Conservation (phyloP, 1,140 invertebrate species). For the Acromyrmex charruanus region DNA sequence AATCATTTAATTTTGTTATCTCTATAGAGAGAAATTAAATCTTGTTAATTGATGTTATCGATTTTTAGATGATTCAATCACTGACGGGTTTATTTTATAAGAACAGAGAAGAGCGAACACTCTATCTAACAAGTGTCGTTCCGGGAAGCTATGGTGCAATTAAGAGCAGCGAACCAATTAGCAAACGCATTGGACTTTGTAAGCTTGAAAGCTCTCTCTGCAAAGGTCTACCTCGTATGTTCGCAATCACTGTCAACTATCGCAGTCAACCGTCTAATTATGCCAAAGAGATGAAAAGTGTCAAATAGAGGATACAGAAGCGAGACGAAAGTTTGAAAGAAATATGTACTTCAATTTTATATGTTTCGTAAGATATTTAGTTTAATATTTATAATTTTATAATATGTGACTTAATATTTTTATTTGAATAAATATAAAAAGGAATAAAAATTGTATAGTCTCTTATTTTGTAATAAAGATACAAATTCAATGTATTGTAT, state of each 20-base stretch:
- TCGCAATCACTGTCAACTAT: constrained; percentile 47
- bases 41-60: constrained; percentile 19
- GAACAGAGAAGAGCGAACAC: constrained; percentile 16
- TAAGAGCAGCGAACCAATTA: constrained; percentile 64
- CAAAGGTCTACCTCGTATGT: constrained; percentile 66
- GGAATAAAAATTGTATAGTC: background rate
- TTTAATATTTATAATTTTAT: background rate
- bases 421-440: background rate
- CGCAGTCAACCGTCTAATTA: constrained; percentile 52
- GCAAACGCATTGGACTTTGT: constrained; percentile 52
- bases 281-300: constrained; percentile 5
- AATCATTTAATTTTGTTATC: background rate
- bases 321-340: background rate
- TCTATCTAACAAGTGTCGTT: constrained; percentile 48
- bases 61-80: constrained; percentile 19
- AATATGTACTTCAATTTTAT: background rate
- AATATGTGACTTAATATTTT: background rate
- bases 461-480: background rate
- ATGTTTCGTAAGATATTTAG: background rate
- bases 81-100: background rate
- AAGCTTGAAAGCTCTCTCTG: constrained; percentile 21
- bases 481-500: background rate
- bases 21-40: background rate
- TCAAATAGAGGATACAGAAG: constrained; percentile 3
- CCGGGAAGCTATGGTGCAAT: constrained; percentile 59